Evolutionary conservation across 1,140 invertebrate species (phyloP).

Genomic region (Caerostris darwini): DNA sequence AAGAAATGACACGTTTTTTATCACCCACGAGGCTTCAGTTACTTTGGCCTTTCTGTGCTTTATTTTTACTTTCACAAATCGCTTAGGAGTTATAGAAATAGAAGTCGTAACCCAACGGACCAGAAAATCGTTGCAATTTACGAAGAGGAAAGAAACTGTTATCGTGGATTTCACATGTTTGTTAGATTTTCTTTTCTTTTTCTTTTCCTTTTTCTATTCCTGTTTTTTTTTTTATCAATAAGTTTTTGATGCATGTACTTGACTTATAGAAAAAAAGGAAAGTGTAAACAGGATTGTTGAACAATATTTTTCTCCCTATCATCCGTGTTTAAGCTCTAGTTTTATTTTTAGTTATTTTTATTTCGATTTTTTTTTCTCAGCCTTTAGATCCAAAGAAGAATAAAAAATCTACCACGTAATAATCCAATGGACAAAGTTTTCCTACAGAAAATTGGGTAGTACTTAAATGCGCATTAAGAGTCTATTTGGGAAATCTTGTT

Average conservation of each 20-base stretch:
- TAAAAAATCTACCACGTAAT: too few species aligned
- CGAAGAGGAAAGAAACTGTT: conserved; percentile 53
- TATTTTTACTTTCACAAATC: conserved; percentile 19
- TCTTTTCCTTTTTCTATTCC: too few species aligned
- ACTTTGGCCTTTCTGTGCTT: too few species aligned
- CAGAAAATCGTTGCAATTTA: conserved; percentile 68
- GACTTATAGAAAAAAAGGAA: not conserved
- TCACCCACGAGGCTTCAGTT: conserved; percentile 29
- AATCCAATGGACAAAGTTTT: not conserved
- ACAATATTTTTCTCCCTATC: not conserved
- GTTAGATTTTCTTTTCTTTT: conserved; percentile 25
- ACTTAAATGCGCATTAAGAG: not conserved
- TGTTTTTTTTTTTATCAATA: not conserved
- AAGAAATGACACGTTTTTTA: conserved; percentile 55
- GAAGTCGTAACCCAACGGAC: conserved; percentile 11
- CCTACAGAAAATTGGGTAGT: not conserved
- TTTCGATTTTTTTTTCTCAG: too few species aligned
- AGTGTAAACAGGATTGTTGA: conserved; percentile 5
- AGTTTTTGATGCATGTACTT: conserved; percentile 51
- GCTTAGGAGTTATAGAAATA: conserved; percentile 65
- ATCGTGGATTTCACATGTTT: conserved; percentile 61
- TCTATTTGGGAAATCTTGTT: not conserved
- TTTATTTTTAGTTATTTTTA: not conserved
- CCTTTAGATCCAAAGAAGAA: too few species aligned
- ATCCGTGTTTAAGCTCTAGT: conserved; percentile 13